Percentiles rank a stretch among this genome's conserved stretches.
These are phyloP conservation scores for Ischnus inquisitorius DNA, from an alignment of 2,888 invertebrate genomes.

Conservation along the genomic window DNA sequence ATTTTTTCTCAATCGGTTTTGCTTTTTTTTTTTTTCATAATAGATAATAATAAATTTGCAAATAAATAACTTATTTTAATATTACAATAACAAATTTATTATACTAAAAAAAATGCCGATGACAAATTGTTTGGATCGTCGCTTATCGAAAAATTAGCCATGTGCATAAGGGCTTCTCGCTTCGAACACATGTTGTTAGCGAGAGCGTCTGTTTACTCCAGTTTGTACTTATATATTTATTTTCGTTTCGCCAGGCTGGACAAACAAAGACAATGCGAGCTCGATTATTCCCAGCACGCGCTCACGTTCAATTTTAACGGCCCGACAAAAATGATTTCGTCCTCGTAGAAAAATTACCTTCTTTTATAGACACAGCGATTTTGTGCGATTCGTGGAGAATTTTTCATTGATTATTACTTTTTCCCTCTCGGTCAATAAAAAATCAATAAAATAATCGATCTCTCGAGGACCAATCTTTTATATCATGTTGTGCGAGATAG, in stretches of 20 bases:
- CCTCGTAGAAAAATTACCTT: background rate
- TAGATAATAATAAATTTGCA: background rate
- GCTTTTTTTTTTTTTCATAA: background rate
- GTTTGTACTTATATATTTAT: background rate
- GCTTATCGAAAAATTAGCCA: background rate
- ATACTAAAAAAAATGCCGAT: background rate
- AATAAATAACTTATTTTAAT: background rate
- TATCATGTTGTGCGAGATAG: too few species aligned
- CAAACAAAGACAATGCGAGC: background rate
- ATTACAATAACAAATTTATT: slow-evolving; percentile 1
- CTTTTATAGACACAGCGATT: background rate
- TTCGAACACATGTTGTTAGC: background rate
- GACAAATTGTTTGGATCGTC: background rate
- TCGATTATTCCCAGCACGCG: too few species aligned
- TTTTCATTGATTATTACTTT: background rate
- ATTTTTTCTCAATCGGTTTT: background rate
- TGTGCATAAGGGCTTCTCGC: background rate
- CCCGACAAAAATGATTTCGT: background rate
- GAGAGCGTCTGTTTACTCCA: background rate
- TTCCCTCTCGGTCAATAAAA: background rate
- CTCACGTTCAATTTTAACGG: too few species aligned
- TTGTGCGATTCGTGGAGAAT: background rate
- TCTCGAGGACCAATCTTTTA: background rate
- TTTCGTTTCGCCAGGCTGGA: background rate
- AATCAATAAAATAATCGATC: background rate